Base-by-base conservation (phyloP, 2,113 vertebrate genomes). In the Pygathrix nemaeus region DNA sequence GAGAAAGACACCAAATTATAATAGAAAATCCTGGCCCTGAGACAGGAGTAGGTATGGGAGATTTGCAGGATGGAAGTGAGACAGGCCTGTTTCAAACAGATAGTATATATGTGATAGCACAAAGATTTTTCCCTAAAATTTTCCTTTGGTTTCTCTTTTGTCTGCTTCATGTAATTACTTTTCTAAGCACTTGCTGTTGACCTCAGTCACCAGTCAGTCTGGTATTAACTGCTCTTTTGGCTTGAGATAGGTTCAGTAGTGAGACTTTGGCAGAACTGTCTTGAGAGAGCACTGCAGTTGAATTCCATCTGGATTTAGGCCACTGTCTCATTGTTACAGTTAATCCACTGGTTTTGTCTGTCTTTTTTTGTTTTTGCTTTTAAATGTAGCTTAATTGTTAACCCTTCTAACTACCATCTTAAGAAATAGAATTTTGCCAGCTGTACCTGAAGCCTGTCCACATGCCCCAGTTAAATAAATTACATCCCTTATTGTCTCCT, bases 191-290 rank as follows among this genome's bases (percentile, higher is more conserved):
- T 96, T 95, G 70, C 55, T 88, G 25, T 81, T 87, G 93, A 93
- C 73, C 70, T 92, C 72, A 88, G 75, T 96, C 81, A 87, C 87
- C 11, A 38, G 30, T 81, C 17, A 48, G 48, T 90, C 72, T 97
- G 79, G 23, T 92, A 66, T 96, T 95, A 95, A 93, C 92, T 92
- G 92, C 35, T 95, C 90, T 97, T 90, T 96, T 97, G 97, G 94
- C 94, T 97, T 95, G 45, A 81, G 50, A 12, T 57, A 30, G 40
- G 18, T 52, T 81, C 7, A 82, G 0, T 61, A 78, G 70, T 55
- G 40, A 94, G 55, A 76, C 52, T 81, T 89, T 75, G 80, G 87
- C 92, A 96, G 83, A 75, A 75, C 52, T 70, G 2, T 86, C 7
- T 48, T 94, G 68, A 92, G 73, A 87, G 16, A 89, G 81, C 89